These are phyloP conservation scores for Myocastor coypus DNA, from an alignment of 2,113 vertebrate species.

Conservation along the genomic window DNA sequence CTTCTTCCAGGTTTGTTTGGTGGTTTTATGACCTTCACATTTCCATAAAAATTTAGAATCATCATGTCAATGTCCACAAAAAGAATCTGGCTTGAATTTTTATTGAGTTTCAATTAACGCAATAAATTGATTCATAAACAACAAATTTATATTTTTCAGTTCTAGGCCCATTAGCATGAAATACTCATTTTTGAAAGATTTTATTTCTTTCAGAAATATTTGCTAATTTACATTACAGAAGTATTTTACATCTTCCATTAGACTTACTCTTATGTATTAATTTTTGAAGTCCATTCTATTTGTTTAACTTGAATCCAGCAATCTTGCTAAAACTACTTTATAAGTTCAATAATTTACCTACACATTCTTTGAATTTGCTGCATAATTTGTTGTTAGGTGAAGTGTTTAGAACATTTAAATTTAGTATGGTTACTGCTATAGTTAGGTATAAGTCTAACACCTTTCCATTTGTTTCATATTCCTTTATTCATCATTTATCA, in stretches of 20 bases:
- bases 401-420: not conserved
- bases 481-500: not conserved
- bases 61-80: not conserved
- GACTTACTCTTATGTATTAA: not conserved
- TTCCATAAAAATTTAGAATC: conserved; percentile 8
- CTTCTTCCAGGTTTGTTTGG: not conserved
- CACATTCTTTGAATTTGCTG: not conserved
- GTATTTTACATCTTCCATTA: not conserved
- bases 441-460: not conserved
- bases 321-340: not conserved
- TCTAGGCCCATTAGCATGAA: not conserved
- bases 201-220: not conserved
- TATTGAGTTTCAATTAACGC: not conserved
- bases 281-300: not conserved
- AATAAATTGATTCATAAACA: not conserved
- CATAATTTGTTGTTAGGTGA: not conserved
- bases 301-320: not conserved
- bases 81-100: not conserved
- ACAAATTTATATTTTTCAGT: not conserved
- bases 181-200: not conserved
- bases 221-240: not conserved
- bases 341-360: not conserved
- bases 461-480: not conserved
- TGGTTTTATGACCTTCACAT: not conserved
- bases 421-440: not conserved